phyloP scores from a whole-genome alignment of 2,888 invertebrate species.

The Amphipyra berbera region DNA sequence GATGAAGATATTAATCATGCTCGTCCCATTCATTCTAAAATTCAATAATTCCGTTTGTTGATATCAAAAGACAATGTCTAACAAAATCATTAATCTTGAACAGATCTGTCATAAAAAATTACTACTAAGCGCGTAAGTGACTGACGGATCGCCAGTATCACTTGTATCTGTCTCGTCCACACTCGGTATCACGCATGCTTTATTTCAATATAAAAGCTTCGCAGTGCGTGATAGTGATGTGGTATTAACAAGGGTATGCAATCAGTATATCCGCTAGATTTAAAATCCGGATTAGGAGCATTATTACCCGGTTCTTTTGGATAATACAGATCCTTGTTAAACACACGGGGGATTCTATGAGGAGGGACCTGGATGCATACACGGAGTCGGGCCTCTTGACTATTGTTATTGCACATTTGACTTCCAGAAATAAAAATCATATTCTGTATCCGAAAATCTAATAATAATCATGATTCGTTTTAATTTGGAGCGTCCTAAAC shows the following conservation, averaged over 20 bases:
- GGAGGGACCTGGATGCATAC: too few relatives aligned
- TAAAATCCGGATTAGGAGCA: too few relatives aligned
- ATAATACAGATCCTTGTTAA: too few relatives aligned
- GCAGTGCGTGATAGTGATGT: conserved; percentile 37
- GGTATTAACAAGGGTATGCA: conserved; percentile 26
- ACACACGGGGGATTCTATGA: too few relatives aligned
- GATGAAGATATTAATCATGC: too few relatives aligned
- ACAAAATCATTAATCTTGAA: conserved; percentile 12
- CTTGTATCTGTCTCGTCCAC: conserved; percentile 1
- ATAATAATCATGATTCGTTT: conserved; percentile 11
- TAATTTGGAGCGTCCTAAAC: conserved; percentile 6
- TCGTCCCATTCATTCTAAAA: not conserved
- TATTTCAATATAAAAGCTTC: conserved; percentile 8
- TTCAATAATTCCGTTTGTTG: not conserved
- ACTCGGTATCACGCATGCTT: conserved; percentile 14
- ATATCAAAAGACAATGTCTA: not conserved
- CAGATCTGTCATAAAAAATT: conserved; percentile 5
- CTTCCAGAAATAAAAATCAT: not conserved
- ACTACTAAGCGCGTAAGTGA: conserved; percentile 5
- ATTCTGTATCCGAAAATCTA: not conserved
- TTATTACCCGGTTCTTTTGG: too few relatives aligned
- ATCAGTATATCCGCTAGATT: too few relatives aligned
- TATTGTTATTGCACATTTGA: not conserved
- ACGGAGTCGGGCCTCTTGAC: too few relatives aligned
- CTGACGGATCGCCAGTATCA: conserved; percentile 8